Percentiles rank a stretch among this genome's conserved stretches.
Conservation (phyloP, 2,888 invertebrate genomes). For the Rambutsinella grinnellia region DNA sequence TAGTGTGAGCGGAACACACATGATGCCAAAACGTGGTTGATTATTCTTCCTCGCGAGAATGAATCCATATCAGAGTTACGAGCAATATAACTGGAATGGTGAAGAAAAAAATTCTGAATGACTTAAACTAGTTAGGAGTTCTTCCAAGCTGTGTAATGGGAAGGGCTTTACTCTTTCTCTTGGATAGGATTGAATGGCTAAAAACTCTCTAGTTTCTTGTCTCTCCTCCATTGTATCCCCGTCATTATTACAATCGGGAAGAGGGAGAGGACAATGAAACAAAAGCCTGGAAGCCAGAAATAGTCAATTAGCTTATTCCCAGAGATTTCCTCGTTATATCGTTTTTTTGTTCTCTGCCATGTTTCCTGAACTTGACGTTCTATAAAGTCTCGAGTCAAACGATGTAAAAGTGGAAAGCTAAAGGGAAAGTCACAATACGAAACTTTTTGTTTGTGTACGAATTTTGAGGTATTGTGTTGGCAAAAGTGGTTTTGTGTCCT, state of each 20-base stretch:
- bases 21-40: not conserved
- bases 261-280: constrained; percentile 27
- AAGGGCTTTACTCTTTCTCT: not conserved
- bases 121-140: not conserved
- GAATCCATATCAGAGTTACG: not conserved
- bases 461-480: no score
- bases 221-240: not conserved
- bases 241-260: not conserved
- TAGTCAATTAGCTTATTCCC: constrained; percentile 37
- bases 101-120: no score
- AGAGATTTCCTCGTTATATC: not conserved
- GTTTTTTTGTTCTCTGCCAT: not conserved
- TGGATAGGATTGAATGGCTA: not conserved
- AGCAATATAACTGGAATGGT: not conserved
- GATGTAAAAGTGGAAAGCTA: no score
- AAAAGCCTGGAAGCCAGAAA: constrained; percentile 33
- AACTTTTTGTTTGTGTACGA: no score
- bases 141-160: not conserved
- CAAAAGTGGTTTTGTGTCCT: no score
- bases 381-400: not conserved
- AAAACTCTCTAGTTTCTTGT: not conserved
- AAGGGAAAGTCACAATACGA: not conserved
- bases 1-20: not conserved
- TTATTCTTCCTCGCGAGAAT: not conserved
- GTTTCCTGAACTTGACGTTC: not conserved